Evolutionary conservation across 1,140 invertebrate species (phyloP), one percentile per base, ranked within the genome.

Genomic region (Orussus abietinus): DNA sequence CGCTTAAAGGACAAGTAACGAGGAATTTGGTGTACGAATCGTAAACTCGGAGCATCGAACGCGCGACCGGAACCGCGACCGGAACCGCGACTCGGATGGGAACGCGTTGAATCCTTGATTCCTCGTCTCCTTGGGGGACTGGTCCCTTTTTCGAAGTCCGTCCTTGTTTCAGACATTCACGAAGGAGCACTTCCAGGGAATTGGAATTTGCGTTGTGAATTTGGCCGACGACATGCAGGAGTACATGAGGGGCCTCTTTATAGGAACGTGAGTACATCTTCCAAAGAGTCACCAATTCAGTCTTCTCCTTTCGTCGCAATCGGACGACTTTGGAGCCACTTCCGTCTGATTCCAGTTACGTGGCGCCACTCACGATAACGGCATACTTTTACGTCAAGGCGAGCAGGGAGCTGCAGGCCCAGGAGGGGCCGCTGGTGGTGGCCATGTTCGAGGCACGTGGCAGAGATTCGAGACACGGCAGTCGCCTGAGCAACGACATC

Each of bases 161-260:
- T n/a, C 51, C 49, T 47, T 55, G 31, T 73, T 73, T 0, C 66
- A 80, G 78, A 65, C 59, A 48, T 77, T 69, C 40, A 55, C 72
- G 25, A 50, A 57, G 20, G 51, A 57, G 0, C 55, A 74, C 22
- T 69, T 80, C 30, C 55, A 74, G 19, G 79, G 79, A 4, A 73
- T 80, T 5, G 79, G 79, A 2, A 61, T 82, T 20, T 82, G 80
- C 48, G 70, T 76, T 3, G 70, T 77, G 4, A 82, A 82, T 53
- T 63, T 82, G 38, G 69, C 71, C 19, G 78, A 82, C 49, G 75
- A 82, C 47, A 81, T 81, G 69, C 76, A 81, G 47, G 79, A 82
- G 49, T 82, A 82, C 42, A 76, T 78, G 46, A 60, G 80, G 37
- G 76, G 78, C 21, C 66, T 81, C 17, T 82, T 82, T 50, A 58